Base-by-base conservation (phyloP, 2,888 invertebrate species). In the Drosophila putrida region DNA sequence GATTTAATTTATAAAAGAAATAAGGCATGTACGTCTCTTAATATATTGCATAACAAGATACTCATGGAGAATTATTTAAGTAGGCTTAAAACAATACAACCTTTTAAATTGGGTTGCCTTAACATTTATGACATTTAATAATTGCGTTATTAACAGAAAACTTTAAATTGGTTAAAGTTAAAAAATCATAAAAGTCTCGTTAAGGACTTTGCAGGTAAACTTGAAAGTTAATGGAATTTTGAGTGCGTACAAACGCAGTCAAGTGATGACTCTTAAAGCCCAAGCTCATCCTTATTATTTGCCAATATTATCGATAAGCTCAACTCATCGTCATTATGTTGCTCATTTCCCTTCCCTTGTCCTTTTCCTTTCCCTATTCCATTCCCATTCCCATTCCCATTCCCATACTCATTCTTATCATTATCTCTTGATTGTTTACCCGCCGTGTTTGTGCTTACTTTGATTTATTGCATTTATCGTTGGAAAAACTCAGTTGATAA, bases 401-500 rank as follows among this genome's bases (percentile, higher is more conserved):
- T 39, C 8, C n/a, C 50, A 49, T 44, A 46, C 53, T 28, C 39
- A 20, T 39, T 55, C 61, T 72, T 68, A 60, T 55, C 71, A 36
- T 25, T 41, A 50, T 46, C 43, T 41, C 35, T 54, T 57, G 69
- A 82, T 78, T 83, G 83, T 88, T 83, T 83, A 72, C 82, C 58
- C 51, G 65, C 46, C 61, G 43, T 65, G 63, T 70, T 71, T 71
- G 63, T 54, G 46, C 53, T 69, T 61, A 54, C 66, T 75, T 82
- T 84, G 85, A 85, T 85, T 85, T 87, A 85, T 85, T 80, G 82
- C 79, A 68, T 64, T 83, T 72, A 69, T 79, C 69, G 75, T 41
- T 39, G 60, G 43, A 43, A 60, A 51, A 55, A 50, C 51, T 60
- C 51, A 44, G 67, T 80, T 85, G 85, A 89, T 87, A 84, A 85